A percentile compares a stretch with the other conserved stretches of the same genome.
phyloP scores from a whole-genome alignment of 2,888 invertebrate species.

The Drosophila merina region DNA sequence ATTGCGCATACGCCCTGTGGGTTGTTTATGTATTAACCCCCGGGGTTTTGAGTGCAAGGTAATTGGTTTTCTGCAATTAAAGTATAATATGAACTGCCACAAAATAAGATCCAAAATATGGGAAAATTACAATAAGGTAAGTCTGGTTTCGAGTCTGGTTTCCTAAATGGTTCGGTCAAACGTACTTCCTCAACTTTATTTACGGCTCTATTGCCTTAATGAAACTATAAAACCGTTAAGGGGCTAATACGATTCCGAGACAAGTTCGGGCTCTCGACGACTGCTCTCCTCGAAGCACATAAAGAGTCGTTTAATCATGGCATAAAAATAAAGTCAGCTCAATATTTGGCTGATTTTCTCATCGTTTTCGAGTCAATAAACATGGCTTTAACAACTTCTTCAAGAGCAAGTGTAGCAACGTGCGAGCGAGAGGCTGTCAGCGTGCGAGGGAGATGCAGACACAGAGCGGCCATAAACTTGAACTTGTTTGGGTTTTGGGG shows the following conservation, averaged over 20 bases:
- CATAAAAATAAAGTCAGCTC: constrained; percentile 70
- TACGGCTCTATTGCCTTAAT: not conserved
- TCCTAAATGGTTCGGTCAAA: not conserved
- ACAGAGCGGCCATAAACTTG: constrained; percentile 65
- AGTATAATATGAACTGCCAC: too few species aligned
- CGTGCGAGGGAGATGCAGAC: constrained; percentile 2
- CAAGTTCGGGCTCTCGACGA: constrained; percentile 51
- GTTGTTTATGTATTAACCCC: constrained; percentile 22
- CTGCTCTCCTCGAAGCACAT: constrained; percentile 41
- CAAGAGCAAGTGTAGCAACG: constrained; percentile 38
- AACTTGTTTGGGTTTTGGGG: constrained; percentile 56
- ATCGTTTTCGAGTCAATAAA: constrained; percentile 65
- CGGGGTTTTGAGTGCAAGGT: not conserved
- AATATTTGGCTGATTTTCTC: constrained; percentile 61
- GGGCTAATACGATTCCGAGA: constrained; percentile 44
- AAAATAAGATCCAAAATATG: not conserved
- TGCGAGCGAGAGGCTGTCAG: not conserved
- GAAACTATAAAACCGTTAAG: constrained; percentile 39
- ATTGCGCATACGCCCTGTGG: constrained; percentile 68
- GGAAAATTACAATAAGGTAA: not conserved
- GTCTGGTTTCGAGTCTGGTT: not conserved
- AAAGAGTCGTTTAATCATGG: constrained; percentile 65
- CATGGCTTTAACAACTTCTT: constrained; percentile 73
- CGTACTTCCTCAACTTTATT: not conserved
- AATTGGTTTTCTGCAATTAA: not conserved